Percentiles rank a stretch among this genome's conserved stretches.
Evolutionary conservation across 2,888 invertebrate genomes (phyloP).

Genomic region (Theretra japonica): DNA sequence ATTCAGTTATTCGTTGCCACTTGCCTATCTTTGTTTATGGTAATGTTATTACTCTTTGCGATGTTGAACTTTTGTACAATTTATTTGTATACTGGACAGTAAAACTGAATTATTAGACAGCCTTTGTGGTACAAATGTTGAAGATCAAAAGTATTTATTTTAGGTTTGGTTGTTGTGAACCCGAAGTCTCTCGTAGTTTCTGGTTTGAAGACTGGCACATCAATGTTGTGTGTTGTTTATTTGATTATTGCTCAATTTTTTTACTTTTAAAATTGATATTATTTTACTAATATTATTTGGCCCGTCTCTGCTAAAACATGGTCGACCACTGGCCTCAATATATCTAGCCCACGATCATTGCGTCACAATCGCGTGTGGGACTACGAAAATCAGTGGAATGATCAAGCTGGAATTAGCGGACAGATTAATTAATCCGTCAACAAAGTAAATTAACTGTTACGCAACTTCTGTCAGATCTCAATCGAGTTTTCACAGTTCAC

Average conservation of each 20-base stretch:
- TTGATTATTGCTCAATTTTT: no score
- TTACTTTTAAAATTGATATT: no score
- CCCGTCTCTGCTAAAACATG: no score
- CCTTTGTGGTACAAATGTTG: no score
- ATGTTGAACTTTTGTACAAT: conserved; percentile 1
- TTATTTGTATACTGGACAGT: background rate
- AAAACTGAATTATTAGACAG: background rate
- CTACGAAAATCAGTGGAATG: background rate
- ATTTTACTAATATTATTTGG: no score
- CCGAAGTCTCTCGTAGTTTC: no score
- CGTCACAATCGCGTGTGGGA: conserved; percentile 13
- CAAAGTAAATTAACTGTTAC: conserved; percentile 20
- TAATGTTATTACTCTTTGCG: conserved; percentile 3
- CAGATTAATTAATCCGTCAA: conserved; percentile 16
- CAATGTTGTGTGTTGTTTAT: no score
- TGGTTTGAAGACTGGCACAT: no score
- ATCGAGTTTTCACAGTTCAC: no score
- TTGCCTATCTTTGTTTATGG: background rate
- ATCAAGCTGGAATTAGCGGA: conserved; percentile 3
- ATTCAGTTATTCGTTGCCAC: background rate
- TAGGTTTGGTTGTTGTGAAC: no score
- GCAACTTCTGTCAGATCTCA: background rate
- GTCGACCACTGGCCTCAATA: background rate
- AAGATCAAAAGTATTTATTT: no score
- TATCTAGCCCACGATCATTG: background rate